phyloP scores from a whole-genome alignment of 2,797 vertebrate genomes.

The Hephaestus fuliginosus region DNA sequence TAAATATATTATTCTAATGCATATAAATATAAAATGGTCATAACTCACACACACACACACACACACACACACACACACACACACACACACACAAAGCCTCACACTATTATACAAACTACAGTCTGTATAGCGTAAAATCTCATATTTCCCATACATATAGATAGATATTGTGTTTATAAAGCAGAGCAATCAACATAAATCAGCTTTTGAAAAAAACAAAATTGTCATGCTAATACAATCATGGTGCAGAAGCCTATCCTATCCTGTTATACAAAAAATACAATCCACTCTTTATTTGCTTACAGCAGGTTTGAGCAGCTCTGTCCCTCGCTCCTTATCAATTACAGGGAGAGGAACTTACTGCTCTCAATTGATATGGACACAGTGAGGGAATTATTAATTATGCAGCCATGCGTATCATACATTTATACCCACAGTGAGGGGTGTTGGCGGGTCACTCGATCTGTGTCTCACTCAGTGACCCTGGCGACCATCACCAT shows the following conservation, averaged over 20 bases:
- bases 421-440: neutral
- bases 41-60: neutral
- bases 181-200: constrained; percentile 7
- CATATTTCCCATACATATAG: neutral
- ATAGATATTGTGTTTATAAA: neutral
- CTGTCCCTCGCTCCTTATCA: too few relatives aligned
- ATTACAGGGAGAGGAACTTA: neutral
- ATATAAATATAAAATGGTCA: constrained; percentile 20
- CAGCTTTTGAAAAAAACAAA: constrained; percentile 20
- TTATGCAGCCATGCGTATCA: neutral
- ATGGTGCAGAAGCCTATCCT: neutral
- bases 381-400: neutral
- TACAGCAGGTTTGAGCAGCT: neutral
- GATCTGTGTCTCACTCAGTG: neutral
- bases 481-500: neutral
- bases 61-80: constrained; percentile 1
- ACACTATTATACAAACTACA: neutral
- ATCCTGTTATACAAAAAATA: too few relatives aligned
- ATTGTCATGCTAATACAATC: neutral
- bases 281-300: neutral
- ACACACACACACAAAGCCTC: neutral
- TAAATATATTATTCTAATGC: constrained; percentile 40
- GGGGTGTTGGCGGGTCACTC: neutral
- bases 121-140: neutral
- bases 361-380: neutral